phyloP scores from a whole-genome alignment of 1,140 invertebrate genomes.

The Marisa cornuarietis region DNA sequence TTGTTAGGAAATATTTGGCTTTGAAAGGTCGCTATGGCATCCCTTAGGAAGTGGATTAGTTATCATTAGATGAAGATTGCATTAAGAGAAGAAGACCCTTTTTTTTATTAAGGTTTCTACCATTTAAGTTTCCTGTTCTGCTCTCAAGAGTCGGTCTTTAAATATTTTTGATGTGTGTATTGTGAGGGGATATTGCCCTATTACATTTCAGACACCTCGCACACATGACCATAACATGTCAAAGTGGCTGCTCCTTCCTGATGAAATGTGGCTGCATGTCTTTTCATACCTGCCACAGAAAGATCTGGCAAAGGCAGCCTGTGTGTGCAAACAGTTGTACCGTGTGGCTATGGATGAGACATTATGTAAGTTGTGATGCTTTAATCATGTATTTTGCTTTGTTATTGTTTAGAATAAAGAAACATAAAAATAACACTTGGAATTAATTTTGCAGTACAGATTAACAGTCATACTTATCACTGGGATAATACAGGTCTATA shows the following conservation, averaged over 20 bases:
- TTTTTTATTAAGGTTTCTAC: background rate
- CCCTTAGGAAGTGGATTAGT: too few species aligned
- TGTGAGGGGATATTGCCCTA: too few species aligned
- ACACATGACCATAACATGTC: slow-evolving; percentile 52
- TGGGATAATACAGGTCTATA: too few species aligned
- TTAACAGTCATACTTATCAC: too few species aligned
- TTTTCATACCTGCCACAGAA: slow-evolving; percentile 52
- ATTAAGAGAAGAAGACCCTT: background rate
- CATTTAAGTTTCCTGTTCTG: background rate
- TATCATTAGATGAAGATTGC: too few species aligned
- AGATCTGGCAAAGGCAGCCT: slow-evolving; percentile 46
- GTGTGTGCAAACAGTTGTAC: slow-evolving; percentile 53
- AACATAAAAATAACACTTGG: too few species aligned
- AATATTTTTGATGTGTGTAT: background rate
- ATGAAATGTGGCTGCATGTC: slow-evolving; percentile 60
- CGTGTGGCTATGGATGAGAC: slow-evolving; percentile 56
- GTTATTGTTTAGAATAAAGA: too few species aligned
- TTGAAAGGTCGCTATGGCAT: too few species aligned
- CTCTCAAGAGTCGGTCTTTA: background rate
- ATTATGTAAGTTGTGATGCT: slow-evolving; percentile 52
- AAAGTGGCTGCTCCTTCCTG: slow-evolving; percentile 58
- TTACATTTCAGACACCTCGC: slow-evolving; percentile 52
- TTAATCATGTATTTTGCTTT: too few species aligned
- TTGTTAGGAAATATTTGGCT: too few species aligned
- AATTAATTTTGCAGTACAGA: too few species aligned